Conservation (phyloP, 2,888 invertebrate genomes). For the Sialis lutaria region DNA sequence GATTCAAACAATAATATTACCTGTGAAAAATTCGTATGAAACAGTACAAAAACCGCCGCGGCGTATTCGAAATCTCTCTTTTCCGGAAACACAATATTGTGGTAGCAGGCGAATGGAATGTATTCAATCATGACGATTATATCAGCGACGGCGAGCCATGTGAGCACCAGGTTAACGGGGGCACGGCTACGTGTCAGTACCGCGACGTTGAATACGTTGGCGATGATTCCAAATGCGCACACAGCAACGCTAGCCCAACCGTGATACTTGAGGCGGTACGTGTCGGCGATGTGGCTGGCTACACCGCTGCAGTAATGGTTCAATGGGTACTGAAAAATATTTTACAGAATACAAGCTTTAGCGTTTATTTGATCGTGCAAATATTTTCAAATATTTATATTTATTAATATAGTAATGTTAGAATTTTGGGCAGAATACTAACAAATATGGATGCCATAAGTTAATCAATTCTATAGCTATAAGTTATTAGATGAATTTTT, state of each 20-base stretch:
- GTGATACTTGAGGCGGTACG: constrained; percentile 51
- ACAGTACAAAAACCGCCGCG: constrained; percentile 56
- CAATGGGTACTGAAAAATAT: too few relatives aligned
- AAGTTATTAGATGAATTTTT: too few relatives aligned
- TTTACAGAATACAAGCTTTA: too few relatives aligned
- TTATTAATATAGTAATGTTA: too few relatives aligned
- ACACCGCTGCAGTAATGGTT: constrained; percentile 36
- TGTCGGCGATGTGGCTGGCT: constrained; percentile 37
- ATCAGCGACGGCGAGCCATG: constrained; percentile 73
- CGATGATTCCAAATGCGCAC: constrained; percentile 72
- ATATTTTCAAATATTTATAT: too few relatives aligned
- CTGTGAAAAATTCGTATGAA: constrained; percentile 68
- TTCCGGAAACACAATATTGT: constrained; percentile 43
- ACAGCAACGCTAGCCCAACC: constrained; percentile 70
- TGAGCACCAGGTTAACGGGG: constrained; percentile 74
- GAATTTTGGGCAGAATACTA: too few relatives aligned
- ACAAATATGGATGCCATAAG: too few relatives aligned
- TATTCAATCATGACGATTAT: constrained; percentile 82
- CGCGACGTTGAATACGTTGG: constrained; percentile 73
- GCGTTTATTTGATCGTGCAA: too few relatives aligned
- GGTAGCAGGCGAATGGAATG: constrained; percentile 54
- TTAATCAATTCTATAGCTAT: too few relatives aligned
- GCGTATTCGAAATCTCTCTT: constrained; percentile 48
- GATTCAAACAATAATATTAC: too few relatives aligned
- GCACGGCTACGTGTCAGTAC: constrained; percentile 66